These are phyloP conservation scores for Matsumyia berberina DNA, from an alignment of 2,888 invertebrate genomes.

Conservation along the genomic window DNA sequence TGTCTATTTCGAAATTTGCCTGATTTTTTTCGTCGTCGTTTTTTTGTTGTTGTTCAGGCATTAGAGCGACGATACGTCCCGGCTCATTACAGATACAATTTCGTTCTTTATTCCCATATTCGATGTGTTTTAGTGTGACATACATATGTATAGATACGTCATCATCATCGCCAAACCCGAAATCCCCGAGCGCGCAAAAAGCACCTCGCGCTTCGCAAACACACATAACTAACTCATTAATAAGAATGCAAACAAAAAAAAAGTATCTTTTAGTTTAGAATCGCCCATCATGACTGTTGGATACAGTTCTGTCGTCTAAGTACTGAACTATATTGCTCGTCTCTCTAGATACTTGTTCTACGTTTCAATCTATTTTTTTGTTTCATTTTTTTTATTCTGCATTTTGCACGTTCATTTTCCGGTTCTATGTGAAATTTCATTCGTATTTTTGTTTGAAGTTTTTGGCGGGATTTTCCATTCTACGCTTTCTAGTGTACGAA, in stretches of 20 bases:
- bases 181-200: slow-evolving; percentile 54
- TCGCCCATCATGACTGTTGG: slow-evolving; percentile 76
- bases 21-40: slow-evolving; percentile 24
- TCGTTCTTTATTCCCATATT: slow-evolving; percentile 35
- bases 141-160: slow-evolving; percentile 33
- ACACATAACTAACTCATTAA: slow-evolving; percentile 72
- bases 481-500: slow-evolving; percentile 63
- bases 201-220: slow-evolving; percentile 25
- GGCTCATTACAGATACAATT: slow-evolving; percentile 65
- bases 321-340: slow-evolving; percentile 50
- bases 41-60: slow-evolving; percentile 14
- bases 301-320: slow-evolving; percentile 70
- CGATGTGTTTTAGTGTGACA: slow-evolving; percentile 67
- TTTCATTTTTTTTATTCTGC: slow-evolving; percentile 18
- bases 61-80: slow-evolving; percentile 35
- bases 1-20: slow-evolving; percentile 30
- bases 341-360: slow-evolving; percentile 55
- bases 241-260: slow-evolving; percentile 68
- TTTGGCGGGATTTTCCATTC: slow-evolving; percentile 76
- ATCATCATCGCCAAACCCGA: slow-evolving; percentile 62
- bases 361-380: slow-evolving; percentile 33
- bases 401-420: slow-evolving; percentile 49
- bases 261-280: slow-evolving; percentile 76
- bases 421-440: slow-evolving; percentile 70
- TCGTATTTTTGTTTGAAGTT: slow-evolving; percentile 61